Conservation (phyloP, 2,888 invertebrate genomes). For the Drosophila kambysellisi region DNA sequence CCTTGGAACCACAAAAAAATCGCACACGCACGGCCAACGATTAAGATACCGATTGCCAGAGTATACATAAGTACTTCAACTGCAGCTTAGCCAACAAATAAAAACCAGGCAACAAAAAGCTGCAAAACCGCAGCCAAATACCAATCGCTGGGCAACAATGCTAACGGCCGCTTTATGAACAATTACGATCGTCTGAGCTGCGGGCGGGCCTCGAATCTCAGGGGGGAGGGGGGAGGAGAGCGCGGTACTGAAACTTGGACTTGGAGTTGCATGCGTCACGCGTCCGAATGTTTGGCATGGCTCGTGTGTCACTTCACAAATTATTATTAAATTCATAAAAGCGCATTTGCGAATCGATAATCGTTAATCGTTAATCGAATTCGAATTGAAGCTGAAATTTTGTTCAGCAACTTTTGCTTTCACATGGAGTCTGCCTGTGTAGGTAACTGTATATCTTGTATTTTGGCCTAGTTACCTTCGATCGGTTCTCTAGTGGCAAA, state of each 20-base stretch:
- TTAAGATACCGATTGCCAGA: constrained; percentile 65
- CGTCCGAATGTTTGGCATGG: constrained; percentile 38
- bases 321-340: constrained; percentile 58
- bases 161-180: constrained; percentile 81
- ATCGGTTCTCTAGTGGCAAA: constrained; percentile 71
- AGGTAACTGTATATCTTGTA: constrained; percentile 22
- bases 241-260: constrained; percentile 6
- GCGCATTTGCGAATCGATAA: constrained; percentile 49
- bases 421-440: constrained; percentile 33
- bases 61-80: constrained; percentile 54
- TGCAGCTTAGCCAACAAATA: constrained; percentile 41
- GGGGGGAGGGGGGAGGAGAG: neutral
- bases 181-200: constrained; percentile 61
- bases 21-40: constrained; percentile 76
- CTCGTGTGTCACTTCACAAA: constrained; percentile 63
- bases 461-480: constrained; percentile 73
- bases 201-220: constrained; percentile 37
- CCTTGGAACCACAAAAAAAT: constrained; percentile 74
- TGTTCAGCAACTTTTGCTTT: constrained; percentile 40
- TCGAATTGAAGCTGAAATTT: constrained; percentile 30
- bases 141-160: constrained; percentile 65
- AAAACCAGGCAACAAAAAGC: constrained; percentile 16
- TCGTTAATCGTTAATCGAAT: constrained; percentile 45
- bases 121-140: constrained; percentile 41
- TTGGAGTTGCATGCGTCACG: constrained; percentile 75